Percentiles rank a stretch among this genome's conserved stretches.
Conservation (phyloP, 2,797 vertebrate species). For the Falco berigora region DNA sequence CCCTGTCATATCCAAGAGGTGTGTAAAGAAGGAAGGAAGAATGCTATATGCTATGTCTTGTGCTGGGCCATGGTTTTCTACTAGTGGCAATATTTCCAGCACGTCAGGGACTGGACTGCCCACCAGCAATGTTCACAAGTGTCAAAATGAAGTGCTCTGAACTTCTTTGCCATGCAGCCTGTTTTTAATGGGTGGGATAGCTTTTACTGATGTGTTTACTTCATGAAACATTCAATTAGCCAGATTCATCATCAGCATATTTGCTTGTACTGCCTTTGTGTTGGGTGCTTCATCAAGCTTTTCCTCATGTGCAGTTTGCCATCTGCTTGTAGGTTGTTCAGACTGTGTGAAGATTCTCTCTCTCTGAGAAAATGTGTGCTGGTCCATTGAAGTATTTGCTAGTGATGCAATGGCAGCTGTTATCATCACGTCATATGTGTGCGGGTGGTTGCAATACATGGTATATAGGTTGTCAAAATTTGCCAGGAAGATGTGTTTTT, state of each 20-base stretch:
- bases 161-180: not conserved
- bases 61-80: not conserved
- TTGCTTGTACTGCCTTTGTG: conserved; percentile 29
- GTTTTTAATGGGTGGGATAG: conserved; percentile 18
- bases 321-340: conserved; percentile 53
- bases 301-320: conserved; percentile 50
- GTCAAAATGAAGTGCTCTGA: not conserved
- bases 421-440: conserved; percentile 66
- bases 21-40: not conserved
- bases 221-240: conserved; percentile 44
- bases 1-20: not conserved
- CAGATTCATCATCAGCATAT: conserved; percentile 18
- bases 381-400: conserved; percentile 53
- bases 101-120: not conserved
- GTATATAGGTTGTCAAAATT: conserved; percentile 63
- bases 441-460: conserved; percentile 63
- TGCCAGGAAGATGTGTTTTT: conserved; percentile 66
- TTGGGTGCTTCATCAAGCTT: conserved; percentile 38
- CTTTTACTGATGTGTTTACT: conserved; percentile 33
- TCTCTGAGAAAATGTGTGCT: conserved; percentile 58
- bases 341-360: conserved; percentile 52
- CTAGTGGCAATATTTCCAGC: not conserved
- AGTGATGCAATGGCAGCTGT: conserved; percentile 65
- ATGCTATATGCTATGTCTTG: not conserved
- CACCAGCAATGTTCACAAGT: conserved; percentile 9